phyloP scores from a whole-genome alignment of 2,888 invertebrate species.

The Axea sp. region DNA sequence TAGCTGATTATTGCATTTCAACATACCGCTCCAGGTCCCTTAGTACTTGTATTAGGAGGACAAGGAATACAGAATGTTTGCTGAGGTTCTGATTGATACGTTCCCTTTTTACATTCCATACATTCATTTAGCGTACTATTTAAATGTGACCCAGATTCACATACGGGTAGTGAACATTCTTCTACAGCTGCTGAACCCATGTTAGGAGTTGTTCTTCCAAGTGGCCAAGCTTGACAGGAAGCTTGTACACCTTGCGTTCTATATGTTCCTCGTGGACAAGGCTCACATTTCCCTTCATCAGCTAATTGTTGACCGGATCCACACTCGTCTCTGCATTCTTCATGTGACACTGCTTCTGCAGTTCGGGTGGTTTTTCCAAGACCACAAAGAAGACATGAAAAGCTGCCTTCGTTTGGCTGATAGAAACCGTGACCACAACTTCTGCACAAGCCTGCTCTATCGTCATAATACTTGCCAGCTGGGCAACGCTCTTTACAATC shows the following conservation, averaged over 20 bases:
- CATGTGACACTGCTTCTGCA: constrained; percentile 91
- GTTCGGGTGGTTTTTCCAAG: constrained; percentile 95
- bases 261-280: constrained; percentile 93
- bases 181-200: constrained; percentile 90
- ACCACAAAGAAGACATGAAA: constrained; percentile 92
- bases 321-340: constrained; percentile 95
- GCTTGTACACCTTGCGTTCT: constrained; percentile 93
- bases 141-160: constrained; percentile 88
- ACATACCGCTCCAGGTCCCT: constrained; percentile 89
- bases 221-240: constrained; percentile 92
- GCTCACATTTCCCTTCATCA: constrained; percentile 93
- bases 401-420: constrained; percentile 94
- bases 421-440: constrained; percentile 97
- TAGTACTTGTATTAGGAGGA: constrained; percentile 94
- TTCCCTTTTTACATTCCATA: constrained; percentile 92
- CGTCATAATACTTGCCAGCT: constrained; percentile 96
- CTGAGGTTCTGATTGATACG: constrained; percentile 93
- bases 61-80: constrained; percentile 93
- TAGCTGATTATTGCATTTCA: neutral
- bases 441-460: constrained; percentile 91
- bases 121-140: constrained; percentile 93
- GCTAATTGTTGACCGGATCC: constrained; percentile 91
- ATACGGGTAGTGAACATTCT: constrained; percentile 95
- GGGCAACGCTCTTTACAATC: constrained; percentile 97
- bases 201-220: constrained; percentile 93